Conservation (phyloP, 2,888 invertebrate genomes). For the Acanthosepion esculentum region DNA sequence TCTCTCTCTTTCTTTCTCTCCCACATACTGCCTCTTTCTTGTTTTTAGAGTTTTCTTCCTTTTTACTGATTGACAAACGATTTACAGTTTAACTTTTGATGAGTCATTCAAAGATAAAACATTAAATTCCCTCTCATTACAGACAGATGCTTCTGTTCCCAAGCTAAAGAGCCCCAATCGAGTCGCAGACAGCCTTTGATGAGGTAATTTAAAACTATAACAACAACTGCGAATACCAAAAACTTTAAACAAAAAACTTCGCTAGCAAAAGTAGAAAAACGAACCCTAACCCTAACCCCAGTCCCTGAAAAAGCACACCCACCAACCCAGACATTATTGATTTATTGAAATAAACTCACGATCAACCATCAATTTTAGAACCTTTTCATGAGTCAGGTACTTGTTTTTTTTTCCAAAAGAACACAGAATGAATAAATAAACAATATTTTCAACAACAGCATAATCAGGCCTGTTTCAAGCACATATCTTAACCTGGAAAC, state of each 20-base stretch:
- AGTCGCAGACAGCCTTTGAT: not conserved
- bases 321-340: not conserved
- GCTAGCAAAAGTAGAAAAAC: no score
- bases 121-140: not conserved
- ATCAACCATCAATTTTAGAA: not conserved
- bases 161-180: not conserved
- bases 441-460: not conserved
- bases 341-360: not conserved
- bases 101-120: not conserved
- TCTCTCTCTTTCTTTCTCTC: no score
- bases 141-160: not conserved
- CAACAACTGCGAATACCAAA: no score
- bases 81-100: not conserved
- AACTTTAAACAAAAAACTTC: not conserved
- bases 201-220: not conserved
- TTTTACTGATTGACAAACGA: not conserved
- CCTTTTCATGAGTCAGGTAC: not conserved
- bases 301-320: not conserved
- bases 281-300: not conserved
- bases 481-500: not conserved
- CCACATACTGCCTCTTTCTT: no score
- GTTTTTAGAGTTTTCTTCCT: not conserved
- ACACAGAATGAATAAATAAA: not conserved
- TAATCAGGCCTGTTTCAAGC: not conserved
- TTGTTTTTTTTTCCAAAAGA: not conserved